phyloP scores from a whole-genome alignment of 2,888 invertebrate genomes.

The Ectobius pallidus region DNA sequence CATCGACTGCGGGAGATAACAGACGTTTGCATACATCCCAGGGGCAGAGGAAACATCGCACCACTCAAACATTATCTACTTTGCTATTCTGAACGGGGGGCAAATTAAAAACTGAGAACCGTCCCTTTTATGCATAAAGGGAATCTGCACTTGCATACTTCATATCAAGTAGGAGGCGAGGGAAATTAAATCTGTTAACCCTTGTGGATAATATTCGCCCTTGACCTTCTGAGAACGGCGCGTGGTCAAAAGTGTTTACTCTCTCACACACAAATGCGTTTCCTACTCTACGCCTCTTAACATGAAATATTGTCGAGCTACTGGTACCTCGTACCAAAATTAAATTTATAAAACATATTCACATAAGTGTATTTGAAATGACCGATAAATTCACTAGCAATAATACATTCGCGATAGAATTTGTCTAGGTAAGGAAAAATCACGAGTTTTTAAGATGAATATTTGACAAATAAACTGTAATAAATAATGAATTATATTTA shows the following conservation, averaged over 20 bases:
- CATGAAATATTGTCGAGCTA: too few relatives aligned
- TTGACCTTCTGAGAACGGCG: not conserved
- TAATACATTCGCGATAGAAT: too few relatives aligned
- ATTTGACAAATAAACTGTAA: too few relatives aligned
- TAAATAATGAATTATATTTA: too few relatives aligned
- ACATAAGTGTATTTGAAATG: too few relatives aligned
- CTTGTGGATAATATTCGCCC: not conserved
- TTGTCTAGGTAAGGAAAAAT: too few relatives aligned
- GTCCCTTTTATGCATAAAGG: not conserved
- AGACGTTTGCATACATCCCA: constrained; percentile 30
- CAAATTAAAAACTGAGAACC: constrained; percentile 3
- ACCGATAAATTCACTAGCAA: too few relatives aligned
- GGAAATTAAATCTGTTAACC: not conserved
- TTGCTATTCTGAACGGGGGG: constrained; percentile 16
- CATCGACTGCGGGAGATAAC: constrained; percentile 22
- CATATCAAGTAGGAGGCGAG: not conserved
- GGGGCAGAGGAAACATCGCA: constrained; percentile 29
- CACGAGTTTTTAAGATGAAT: too few relatives aligned
- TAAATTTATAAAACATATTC: too few relatives aligned
- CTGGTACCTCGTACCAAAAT: too few relatives aligned
- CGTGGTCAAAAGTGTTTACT: not conserved
- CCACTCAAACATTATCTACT: constrained; percentile 28
- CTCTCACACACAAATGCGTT: too few relatives aligned
- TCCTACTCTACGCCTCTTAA: too few relatives aligned
- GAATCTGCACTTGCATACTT: not conserved